These are phyloP conservation scores for Drosophila flavopinicola DNA, from an alignment of 2,888 invertebrate species.

Conservation along the genomic window DNA sequence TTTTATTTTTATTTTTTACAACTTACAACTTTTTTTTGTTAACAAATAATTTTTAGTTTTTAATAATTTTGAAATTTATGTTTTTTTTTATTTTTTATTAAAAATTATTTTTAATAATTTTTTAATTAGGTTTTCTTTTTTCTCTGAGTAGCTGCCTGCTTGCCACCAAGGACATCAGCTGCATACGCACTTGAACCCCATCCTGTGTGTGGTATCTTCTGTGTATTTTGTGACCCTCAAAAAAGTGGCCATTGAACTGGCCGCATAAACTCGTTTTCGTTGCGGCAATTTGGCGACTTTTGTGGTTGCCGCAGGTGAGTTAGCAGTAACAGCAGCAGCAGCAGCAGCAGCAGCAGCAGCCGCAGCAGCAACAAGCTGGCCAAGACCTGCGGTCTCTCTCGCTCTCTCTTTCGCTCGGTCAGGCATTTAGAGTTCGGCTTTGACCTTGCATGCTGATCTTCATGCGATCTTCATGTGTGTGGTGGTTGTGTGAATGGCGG, in stretches of 20 bases:
- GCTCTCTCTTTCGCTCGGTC: slow-evolving; percentile 27
- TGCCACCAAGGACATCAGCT: slow-evolving; percentile 73
- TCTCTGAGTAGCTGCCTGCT: slow-evolving; percentile 35
- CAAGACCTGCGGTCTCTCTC: slow-evolving; percentile 9
- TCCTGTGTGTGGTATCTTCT: slow-evolving; percentile 27
- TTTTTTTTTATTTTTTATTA: too few species aligned
- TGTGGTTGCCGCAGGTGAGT: slow-evolving; percentile 43
- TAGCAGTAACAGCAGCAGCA: too few species aligned
- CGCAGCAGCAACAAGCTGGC: too few species aligned
- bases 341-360: too few species aligned
- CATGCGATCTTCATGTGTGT: slow-evolving; percentile 69
- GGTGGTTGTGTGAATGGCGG: slow-evolving; percentile 76
- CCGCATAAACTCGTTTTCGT: slow-evolving; percentile 66
- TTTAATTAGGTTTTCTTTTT: too few species aligned
- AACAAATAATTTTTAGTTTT: too few species aligned
- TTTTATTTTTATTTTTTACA: too few species aligned
- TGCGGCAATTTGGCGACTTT: slow-evolving; percentile 57
- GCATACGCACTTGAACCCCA: slow-evolving; percentile 68
- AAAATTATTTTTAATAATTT: too few species aligned
- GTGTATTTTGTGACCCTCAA: slow-evolving; percentile 67
- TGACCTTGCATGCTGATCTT: slow-evolving; percentile 68
- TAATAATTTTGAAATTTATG: too few species aligned
- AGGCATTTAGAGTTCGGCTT: slow-evolving; percentile 62
- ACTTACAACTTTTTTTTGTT: too few species aligned
- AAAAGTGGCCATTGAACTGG: slow-evolving; percentile 70